Evolutionary conservation across 2,888 invertebrate genomes (phyloP), one percentile per base, ranked within the genome.

Genomic region (Hylaea fasciaria): DNA sequence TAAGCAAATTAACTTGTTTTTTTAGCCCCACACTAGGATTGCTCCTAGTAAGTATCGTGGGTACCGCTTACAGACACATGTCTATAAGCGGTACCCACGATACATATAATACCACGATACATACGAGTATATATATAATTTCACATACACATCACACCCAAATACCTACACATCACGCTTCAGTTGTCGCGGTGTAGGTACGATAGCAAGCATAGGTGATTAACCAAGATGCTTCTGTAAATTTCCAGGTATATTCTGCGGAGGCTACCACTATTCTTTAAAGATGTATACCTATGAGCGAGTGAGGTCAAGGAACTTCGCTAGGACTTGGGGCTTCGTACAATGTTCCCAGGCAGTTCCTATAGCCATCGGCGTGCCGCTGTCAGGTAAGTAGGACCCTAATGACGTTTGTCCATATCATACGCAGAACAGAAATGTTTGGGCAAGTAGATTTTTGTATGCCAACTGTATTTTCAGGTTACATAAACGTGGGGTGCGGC

Each of bases 211-310:
- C 32, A 32, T 32, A 28, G 10, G 32, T 32, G 32, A 7, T 9
- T 32, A 32, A 32, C 1, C 32, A 8, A 32, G 9, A 32, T 7
- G 32, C 32, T 32, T 22, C 22, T 32, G 32, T 9, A 32, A 77
- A 79, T n/a, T 80, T 85, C 2, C 80, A 95, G 96, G 97, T 48
- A 95, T 97, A 75, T 96, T 96, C 85, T 96, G 96, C 81, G 97
- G 97, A 45, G 97, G 97, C 5, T 97, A 97, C 88, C 96, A 96
- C 85, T 97, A 97, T 84, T 96, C 97, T 48, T 90, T 97, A 65
- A 97, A 97, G 89, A 96, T 97, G 95, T 97, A 97, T 89, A 96
- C 96, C 0, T 97, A 96, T 82, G 97, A 97, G 85, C 93, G 97
- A 62, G 97, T 97, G 28, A 92, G 97, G 52, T 96, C 97, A 1